A percentile compares a stretch with the other conserved stretches of the same genome.
Conservation (phyloP, 2,888 invertebrate genomes). For the Gibbula magus region DNA sequence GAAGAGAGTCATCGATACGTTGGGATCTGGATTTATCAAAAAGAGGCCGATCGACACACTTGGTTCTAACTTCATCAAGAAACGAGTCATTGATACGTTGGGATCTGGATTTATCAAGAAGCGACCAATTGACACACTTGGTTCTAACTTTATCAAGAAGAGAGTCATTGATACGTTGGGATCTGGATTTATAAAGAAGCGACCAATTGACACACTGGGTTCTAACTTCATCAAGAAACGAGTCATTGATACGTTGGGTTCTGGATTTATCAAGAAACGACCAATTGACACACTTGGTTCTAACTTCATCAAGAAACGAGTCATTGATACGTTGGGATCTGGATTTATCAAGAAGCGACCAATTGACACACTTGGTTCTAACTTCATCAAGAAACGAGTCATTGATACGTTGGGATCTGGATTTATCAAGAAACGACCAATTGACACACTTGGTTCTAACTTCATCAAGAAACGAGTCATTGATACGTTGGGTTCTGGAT, state of each 20-base stretch:
- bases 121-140: background rate
- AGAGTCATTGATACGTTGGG: background rate
- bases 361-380: background rate
- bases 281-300: background rate
- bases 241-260: background rate
- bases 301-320: background rate
- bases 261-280: background rate
- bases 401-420: background rate
- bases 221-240: conserved; percentile 1
- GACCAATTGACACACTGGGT: conserved; percentile 11
- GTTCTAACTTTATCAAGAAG: background rate
- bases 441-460: background rate
- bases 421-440: background rate
- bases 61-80: conserved; percentile 13
- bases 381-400: background rate
- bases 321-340: background rate
- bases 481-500: background rate
- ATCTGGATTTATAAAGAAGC: conserved; percentile 20
- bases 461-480: background rate
- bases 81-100: background rate
- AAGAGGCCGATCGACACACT: background rate
- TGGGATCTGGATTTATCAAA: conserved; percentile 18
- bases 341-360: conserved; percentile 1
- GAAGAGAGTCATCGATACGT: conserved; percentile 1
- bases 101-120: conserved; percentile 17